phyloP scores from a whole-genome alignment of 2,797 vertebrate genomes.

The Phoebastria nigripes region DNA sequence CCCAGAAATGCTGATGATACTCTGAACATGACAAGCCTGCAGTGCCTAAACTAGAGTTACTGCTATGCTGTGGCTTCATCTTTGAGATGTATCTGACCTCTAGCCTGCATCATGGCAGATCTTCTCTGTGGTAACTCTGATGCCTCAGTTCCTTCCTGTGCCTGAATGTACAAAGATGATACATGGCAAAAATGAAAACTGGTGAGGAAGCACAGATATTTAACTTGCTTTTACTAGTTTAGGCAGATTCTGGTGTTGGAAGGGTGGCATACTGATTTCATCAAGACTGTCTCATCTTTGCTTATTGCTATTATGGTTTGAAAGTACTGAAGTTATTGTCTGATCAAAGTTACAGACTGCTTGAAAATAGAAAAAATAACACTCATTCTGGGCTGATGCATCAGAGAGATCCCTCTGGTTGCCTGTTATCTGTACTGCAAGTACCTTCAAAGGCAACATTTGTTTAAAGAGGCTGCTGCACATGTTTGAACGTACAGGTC shows the following conservation, averaged over 20 bases:
- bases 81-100: neutral
- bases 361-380: neutral
- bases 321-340: neutral
- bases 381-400: neutral
- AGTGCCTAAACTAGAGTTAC: neutral
- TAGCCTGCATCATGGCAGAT: neutral
- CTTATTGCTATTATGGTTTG: neutral
- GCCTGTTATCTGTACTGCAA: neutral
- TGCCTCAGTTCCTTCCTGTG: neutral
- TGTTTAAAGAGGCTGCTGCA: neutral
- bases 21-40: fast-evolving
- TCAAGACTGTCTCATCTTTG: neutral
- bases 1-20: neutral
- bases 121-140: neutral
- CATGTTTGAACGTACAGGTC: neutral
- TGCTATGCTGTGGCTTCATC: neutral
- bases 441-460: neutral
- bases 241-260: neutral
- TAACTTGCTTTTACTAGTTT: neutral
- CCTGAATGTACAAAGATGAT: neutral
- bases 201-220: neutral
- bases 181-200: neutral
- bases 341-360: neutral
- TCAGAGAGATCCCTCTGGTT: neutral
- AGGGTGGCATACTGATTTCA: neutral